Base-by-base conservation (phyloP, 1,140 invertebrate species). In the Heterodera schachtii region DNA sequence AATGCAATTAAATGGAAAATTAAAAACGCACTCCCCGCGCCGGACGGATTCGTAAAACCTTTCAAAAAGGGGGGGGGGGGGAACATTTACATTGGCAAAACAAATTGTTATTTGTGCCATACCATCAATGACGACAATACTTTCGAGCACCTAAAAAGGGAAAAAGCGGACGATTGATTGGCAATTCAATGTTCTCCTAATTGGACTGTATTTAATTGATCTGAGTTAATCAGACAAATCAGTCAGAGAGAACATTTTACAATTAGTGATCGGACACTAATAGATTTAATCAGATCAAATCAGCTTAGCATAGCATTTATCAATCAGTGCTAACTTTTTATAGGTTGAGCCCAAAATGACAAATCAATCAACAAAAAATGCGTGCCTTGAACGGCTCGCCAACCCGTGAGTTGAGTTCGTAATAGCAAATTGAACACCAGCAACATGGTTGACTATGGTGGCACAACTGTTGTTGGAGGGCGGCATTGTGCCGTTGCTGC, bases 391-490 rank as follows among this genome's bases (percentile, higher is more conserved):
- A 93, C 2, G 91, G 90, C 83, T 93, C 92, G 13, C 92, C 92
- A 46, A 93, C 92, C 19, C 92, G 85, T 70, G 91, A 92, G 85
- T 93, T 93, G 79, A 93, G 83, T 81, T 93, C 92, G 87, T 92
- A 93, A 83, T 93, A 93, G 21, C 91, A 91, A 81, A 93, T 92
- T 41, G 91, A 91, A 83, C 92, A 92, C 92, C 92, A 93, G 84
- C 90, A 91, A 73, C 91, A 88, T 6, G 91, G 91, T 82, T 93
- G 91, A 11, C 19, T 19, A 44, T 16, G 74, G 49, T 44, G 2
- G 21, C 11, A 3, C 21, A 3, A 46, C 1, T 78, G 46, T 5
- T 69, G 76, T 41, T 9, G 83, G 31, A 41, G 52, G 21, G 31
- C 31, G 31, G 31, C 31, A 31, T 31, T 31, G 31, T 19, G 67